Evolutionary conservation across 1,140 invertebrate species (phyloP).

Genomic region (Drepana arcuata): DNA sequence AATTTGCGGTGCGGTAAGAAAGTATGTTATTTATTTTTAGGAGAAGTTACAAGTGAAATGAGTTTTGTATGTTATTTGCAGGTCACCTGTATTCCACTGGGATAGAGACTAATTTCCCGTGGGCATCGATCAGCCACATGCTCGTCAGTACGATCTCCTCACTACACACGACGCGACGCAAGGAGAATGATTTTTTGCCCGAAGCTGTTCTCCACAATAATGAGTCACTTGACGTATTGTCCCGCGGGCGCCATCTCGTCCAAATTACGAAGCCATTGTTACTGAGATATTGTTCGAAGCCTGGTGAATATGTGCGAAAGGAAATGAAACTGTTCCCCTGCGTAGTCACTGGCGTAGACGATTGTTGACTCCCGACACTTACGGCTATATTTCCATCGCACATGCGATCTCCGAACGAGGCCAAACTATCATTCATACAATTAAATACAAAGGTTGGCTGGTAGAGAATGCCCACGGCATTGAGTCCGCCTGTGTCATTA

Average conservation of each 20-base stretch:
- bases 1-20: no score
- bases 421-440: no score
- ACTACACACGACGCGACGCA: slow-evolving; percentile 19
- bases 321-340: slow-evolving; percentile 54
- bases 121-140: not conserved
- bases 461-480: no score
- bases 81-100: no score
- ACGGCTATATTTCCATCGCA: slow-evolving; percentile 16
- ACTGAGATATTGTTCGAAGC: slow-evolving; percentile 56
- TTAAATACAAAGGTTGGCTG: no score
- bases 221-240: slow-evolving; percentile 65
- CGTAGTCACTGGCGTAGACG: slow-evolving; percentile 27
- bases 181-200: slow-evolving; percentile 48
- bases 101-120: no score
- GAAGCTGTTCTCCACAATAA: slow-evolving; percentile 58
- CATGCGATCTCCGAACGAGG: no score
- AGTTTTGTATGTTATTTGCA: not conserved
- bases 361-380: slow-evolving; percentile 30
- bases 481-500: no score
- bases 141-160: not conserved
- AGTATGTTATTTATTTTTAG: no score
- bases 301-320: slow-evolving; percentile 59
- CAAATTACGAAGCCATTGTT: slow-evolving; percentile 65
- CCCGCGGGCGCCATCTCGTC: slow-evolving; percentile 50
- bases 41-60: not conserved